Evolutionary conservation across 1,140 invertebrate species (phyloP).

Genomic region (Drosophila paulistorum): DNA sequence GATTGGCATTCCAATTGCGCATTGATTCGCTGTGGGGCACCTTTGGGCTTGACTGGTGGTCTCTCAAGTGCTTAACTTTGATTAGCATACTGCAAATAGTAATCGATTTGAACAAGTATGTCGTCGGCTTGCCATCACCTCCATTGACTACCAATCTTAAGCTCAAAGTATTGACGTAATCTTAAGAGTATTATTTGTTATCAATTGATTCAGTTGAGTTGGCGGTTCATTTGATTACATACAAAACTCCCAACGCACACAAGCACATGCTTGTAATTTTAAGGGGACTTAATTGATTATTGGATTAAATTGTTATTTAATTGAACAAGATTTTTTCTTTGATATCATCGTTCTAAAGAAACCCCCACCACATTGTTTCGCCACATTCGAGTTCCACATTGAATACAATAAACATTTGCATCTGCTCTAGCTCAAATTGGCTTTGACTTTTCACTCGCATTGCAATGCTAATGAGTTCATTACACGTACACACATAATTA

Average conservation of each 20-base stretch:
- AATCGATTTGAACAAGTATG: background rate
- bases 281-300: conserved; percentile 32
- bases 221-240: conserved; percentile 7
- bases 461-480: conserved; percentile 10
- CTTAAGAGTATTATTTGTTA: background rate
- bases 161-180: background rate
- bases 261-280: conserved; percentile 34
- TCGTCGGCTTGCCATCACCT: background rate
- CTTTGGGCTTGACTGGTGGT: conserved; percentile 9
- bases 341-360: background rate
- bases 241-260: background rate
- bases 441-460: background rate
- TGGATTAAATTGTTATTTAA: conserved; percentile 44
- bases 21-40: conserved; percentile 5
- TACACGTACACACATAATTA: conserved; percentile 6
- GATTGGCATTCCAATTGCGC: conserved; percentile 24
- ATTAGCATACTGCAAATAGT: conserved; percentile 14
- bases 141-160: conserved; percentile 1
- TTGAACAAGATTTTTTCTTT: conserved; percentile 24
- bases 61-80: conserved; percentile 3
- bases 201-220: conserved; percentile 20
- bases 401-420: conserved; percentile 24
- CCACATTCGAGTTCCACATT: conserved; percentile 29
- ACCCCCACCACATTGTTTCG: background rate
- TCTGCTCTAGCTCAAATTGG: background rate